Base-by-base conservation (phyloP, 2,888 invertebrate species). In the Agrochola litura region DNA sequence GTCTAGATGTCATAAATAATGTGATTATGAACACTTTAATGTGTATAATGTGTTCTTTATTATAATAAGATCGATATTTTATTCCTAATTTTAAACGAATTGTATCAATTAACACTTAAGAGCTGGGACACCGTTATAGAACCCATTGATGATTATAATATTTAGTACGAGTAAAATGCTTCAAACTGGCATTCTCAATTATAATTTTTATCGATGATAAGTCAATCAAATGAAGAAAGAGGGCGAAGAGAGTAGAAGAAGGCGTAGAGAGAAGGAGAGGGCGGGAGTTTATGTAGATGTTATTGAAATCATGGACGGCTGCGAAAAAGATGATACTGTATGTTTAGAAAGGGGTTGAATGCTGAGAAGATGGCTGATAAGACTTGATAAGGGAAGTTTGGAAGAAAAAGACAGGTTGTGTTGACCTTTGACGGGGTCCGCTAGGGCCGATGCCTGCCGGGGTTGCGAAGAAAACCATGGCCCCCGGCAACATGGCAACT, bases 21-120 rank as follows among this genome's bases (percentile, higher is more conserved):
- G 14, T 30, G n/a, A 22, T 74, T 56, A 6, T 72, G 61, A 37
- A 65, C 14, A 60, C 49, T 74, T 25, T 16, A 81, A 49, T 46
- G 1, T 30, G 2, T 30, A 12, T 68, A 37, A 81, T 81, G 63
- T 43, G 37, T 63, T 75, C 5, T 76, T 30, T 81, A 76, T 79
- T 79, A n/a, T 81, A 75, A 81, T 81, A 9, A 22, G 6, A 64
- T 81, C 0, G 67, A 19, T 37, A 75, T 68, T 75, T 81, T 43
- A 81, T 49, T 68, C 46, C 6, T 25, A 54, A 60, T 46, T 66
- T 22, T 54, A 60, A 66, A 61, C 54, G 6, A 54, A 60, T 41
- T 16, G n/a, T 54, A 37, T 70, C 71, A 22, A 10, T 41, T n/a
- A 49, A 41, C 46, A 54, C 16, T n/a, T n/a, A 16, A 19, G 9